Evolutionary conservation across 2,797 vertebrate species (phyloP), one percentile per base, ranked within the genome.

Genomic region (Trichosurus vulpecula): DNA sequence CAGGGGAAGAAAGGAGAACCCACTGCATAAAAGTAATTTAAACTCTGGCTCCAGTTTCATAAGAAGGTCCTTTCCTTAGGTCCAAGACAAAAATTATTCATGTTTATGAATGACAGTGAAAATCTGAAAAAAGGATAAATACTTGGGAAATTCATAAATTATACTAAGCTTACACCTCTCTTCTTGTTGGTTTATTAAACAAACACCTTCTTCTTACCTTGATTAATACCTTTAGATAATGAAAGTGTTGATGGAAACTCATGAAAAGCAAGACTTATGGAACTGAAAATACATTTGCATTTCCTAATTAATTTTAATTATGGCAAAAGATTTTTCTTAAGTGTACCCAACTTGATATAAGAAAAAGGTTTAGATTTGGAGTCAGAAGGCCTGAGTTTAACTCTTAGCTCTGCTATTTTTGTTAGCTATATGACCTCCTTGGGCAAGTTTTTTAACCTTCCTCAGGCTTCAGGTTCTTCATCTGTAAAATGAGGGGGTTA

Each of bases 231-330:
- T 47, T 81, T 27, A 54, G 90, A 58, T 27, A 90, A 95, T 56
- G 51, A 92, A 10, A 0, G 0, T 54, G 51, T 52, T 56, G 92
- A 35, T 94, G 0, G 35, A 93, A 52, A 30, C 94, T 81, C 10
- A 2, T 53, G 6, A 90, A 3, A 0, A 8, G 12, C 2, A 27
- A 47, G 30, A 52, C 94, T 91, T 57, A 61, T 53, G 61, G 91
- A 95, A 92, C 81, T 74, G 54, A 94, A 96, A 92, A 93, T 74
- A 3, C 2, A 2, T 89, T 53, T 74, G 35, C 91, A 94, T 92
- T n/a, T 66, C 92, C 92, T 56, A 92, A 91, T 96, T 91, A 94
- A 91, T 95, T 94, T 94, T 25, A 87, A 89, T 92, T 93, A 51
- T 81, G 74, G 29, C 35, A 58, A 92, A 53, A 51, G 19, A 11